Base-by-base conservation (phyloP, 2,113 vertebrate genomes). In the Crotalus viridis region DNA sequence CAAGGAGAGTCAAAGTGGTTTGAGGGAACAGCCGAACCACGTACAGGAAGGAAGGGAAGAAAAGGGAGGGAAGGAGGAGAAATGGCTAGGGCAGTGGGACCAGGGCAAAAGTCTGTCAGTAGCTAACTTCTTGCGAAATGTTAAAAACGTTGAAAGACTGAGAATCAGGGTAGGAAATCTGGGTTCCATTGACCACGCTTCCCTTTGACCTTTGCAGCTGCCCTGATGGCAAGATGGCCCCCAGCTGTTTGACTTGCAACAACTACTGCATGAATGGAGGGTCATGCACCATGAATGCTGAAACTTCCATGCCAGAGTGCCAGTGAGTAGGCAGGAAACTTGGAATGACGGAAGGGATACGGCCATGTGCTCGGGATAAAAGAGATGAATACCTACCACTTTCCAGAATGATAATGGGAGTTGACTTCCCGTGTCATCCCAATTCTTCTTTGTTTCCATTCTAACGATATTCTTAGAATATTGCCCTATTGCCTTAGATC, bases 171-270 rank as follows among this genome's bases (percentile, higher is more conserved):
- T 6, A 28, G 51, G 56, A 61, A 28, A 13, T 10, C 33, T 81
- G 33, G 28, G 22, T 46, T 4, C 4, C 9, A 33, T 89, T 55
- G 51, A 57, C 43, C 26, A 2, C n/a, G 1, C 91, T 24, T 43
- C 56, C 28, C 15, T 12, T 91, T 87, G 91, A 90, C 94, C 91
- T 94, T 43, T 94, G 0, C 97, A 99, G 99, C 95, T 99, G 99
- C 97, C 98, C 98, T 0, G 98, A 98, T 0, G 98, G 98, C 86
- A 97, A 97, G 48, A 96, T 95, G 46, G 98, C 98, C 0, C 98
- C 98, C 93, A 99, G 98, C 98, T 99, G 99, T 95, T 98, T 98
- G 95, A 98, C 98, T 64, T 99, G 99, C 7, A 95, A 95, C 39
- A 96, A 97, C 92, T 99, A 98, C 97, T 99, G 99, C 94, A 91